Base-by-base conservation (phyloP, 2,888 invertebrate genomes). In the Dermolepida albohirtum region DNA sequence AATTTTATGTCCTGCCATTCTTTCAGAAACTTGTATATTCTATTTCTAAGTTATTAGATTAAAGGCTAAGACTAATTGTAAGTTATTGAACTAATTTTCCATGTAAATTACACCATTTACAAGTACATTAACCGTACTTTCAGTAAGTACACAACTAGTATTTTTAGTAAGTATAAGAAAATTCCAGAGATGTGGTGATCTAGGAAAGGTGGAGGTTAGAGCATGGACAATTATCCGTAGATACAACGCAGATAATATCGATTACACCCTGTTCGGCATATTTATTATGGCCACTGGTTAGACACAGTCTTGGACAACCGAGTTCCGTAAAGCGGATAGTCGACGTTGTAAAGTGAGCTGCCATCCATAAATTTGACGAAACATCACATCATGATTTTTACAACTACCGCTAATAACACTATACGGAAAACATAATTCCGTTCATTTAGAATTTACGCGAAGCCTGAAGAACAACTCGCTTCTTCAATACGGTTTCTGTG, bases 241-340 rank as follows among this genome's bases (percentile, higher is more conserved):
- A 71, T 71, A 65, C 57, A 64, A 70, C 66, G 68, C 62, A 66
- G 71, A 71, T 71, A 71, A 64, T 59, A 51, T 66, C 70, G 71
- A 69, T 70, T 71, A 71, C 69, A 71, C 71, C 71, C 69, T 68
- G 70, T 66, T 70, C 70, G 68, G 54, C 52, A 67, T 71, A 71
- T 71, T 71, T 71, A 71, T 71, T 69, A 71, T 71, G 66, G 71
- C 71, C 69, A 71, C 69, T 68, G 71, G 71, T 65, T 22, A 50
- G 34, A 50, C 34, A 40, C 50, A 40, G 29, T 7, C 29, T n/a
- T 41, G 7, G 40, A 43, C 41, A 6, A 22, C 41, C 41, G 11
- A 17, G 64, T n/a, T 51, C 43, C 34, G 50, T 29, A 8, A 17
- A 22, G 16, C 50, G 51, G 22, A 22, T 34, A 41, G 8, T 14